Conservation (phyloP, 2,797 vertebrate species). For the Lophura swinhoii region DNA sequence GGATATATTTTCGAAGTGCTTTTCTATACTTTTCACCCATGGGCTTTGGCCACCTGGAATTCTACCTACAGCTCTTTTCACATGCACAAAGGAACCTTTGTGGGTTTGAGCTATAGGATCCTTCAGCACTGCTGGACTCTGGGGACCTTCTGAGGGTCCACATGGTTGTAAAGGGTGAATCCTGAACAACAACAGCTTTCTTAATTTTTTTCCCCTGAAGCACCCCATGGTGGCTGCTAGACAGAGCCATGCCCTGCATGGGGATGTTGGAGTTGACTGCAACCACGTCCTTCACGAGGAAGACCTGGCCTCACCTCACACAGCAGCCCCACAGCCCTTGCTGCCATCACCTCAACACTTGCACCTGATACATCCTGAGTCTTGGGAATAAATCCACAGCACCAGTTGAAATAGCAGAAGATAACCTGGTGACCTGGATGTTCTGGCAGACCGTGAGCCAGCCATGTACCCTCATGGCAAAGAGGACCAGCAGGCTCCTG, state of each 20-base stretch:
- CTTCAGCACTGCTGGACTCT: background rate
- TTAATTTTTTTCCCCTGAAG: background rate
- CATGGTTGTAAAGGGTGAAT: background rate
- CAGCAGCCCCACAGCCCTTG: background rate
- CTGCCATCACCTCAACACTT: background rate
- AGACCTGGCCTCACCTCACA: background rate
- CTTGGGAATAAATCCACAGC: fast-evolving
- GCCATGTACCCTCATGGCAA: background rate
- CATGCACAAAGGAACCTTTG: background rate
- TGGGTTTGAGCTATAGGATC: background rate
- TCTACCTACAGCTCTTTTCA: background rate
- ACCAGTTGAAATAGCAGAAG: background rate
- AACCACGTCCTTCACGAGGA: background rate
- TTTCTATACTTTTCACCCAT: background rate
- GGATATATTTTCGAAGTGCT: background rate
- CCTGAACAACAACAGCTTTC: background rate
- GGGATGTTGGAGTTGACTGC: background rate
- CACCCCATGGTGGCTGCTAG: background rate
- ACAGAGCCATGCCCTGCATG: background rate
- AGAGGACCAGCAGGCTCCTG: background rate
- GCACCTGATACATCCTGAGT: background rate
- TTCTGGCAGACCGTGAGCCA: background rate
- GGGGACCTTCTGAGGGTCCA: background rate
- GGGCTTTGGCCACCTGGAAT: background rate
- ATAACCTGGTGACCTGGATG: background rate